A percentile compares a stretch with the other conserved stretches of the same genome.
phyloP scores from a whole-genome alignment of 2,888 invertebrate species.

The Perizoma flavofasciatum region DNA sequence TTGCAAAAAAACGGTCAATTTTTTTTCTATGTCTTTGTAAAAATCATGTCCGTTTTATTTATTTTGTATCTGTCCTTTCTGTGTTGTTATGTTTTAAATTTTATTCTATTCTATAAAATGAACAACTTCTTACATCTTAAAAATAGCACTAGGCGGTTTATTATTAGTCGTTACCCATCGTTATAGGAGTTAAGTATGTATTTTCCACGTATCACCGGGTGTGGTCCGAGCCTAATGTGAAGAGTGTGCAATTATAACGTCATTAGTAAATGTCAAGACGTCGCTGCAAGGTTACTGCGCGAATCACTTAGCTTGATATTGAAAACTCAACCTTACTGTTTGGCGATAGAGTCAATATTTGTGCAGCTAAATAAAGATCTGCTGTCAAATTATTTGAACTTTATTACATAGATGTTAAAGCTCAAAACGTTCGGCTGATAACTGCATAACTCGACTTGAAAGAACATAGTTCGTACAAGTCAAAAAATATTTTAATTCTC shows the following conservation, averaged over 20 bases:
- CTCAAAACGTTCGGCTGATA: conserved; percentile 1
- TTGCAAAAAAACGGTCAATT: too few relatives aligned
- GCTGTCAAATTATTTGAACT: not conserved
- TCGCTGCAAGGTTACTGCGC: conserved; percentile 50
- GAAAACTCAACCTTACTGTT: conserved; percentile 5
- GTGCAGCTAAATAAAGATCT: not conserved
- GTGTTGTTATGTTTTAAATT: too few relatives aligned
- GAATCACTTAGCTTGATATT: conserved; percentile 22
- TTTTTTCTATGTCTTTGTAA: too few relatives aligned
- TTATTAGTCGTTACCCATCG: too few relatives aligned
- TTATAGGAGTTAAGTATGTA: not conserved
- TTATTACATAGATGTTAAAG: conserved; percentile 1
- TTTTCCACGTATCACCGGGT: conserved; percentile 12
- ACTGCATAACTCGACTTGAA: not conserved
- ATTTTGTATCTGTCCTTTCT: too few relatives aligned
- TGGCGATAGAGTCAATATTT: conserved; percentile 2
- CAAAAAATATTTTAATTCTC: conserved; percentile 1
- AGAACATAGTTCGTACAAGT: not conserved
- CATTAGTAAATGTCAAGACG: conserved; percentile 66
- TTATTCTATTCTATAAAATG: too few relatives aligned
- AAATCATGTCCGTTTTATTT: too few relatives aligned
- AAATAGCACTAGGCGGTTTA: too few relatives aligned
- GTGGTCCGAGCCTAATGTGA: conserved; percentile 21
- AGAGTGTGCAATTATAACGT: conserved; percentile 56
- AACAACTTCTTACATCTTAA: too few relatives aligned